These are phyloP conservation scores for Alosa alosa DNA, from an alignment of 2,113 vertebrate species.

Conservation along the genomic window DNA sequence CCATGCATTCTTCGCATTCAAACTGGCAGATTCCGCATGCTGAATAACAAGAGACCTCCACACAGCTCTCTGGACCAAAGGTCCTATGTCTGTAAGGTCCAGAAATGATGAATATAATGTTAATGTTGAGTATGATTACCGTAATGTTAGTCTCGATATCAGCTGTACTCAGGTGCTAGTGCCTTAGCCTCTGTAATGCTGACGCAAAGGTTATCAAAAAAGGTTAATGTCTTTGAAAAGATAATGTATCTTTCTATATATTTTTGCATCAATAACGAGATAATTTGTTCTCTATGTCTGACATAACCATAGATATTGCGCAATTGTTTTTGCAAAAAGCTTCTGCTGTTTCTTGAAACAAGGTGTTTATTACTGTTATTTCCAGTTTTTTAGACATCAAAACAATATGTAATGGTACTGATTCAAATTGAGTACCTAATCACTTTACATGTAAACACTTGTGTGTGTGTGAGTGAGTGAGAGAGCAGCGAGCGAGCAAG, in stretches of 20 bases:
- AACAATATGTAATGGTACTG: background rate
- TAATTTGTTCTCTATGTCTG: background rate
- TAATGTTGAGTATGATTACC: background rate
- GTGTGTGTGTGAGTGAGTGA: background rate
- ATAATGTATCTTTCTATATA: conserved; percentile 17
- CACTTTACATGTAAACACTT: background rate
- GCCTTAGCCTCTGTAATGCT: conserved; percentile 55
- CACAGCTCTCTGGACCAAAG: background rate
- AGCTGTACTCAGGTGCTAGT: conserved; percentile 42
- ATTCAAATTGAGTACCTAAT: conserved; percentile 1
- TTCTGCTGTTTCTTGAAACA: conserved; percentile 17
- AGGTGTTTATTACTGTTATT: background rate
- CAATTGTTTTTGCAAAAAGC: conserved; percentile 12
- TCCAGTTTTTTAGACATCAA: background rate
- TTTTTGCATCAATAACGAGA: conserved; percentile 10
- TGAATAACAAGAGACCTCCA: conserved; percentile 15
- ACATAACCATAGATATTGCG: conserved; percentile 4
- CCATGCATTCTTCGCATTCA: conserved; percentile 15
- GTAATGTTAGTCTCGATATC: background rate
- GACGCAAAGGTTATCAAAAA: conserved; percentile 34
- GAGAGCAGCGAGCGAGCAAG: background rate
- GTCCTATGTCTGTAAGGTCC: background rate
- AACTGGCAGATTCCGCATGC: conserved; percentile 3
- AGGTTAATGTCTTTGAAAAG: conserved; percentile 10
- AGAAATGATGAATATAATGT: background rate